Evolutionary conservation across 2,797 vertebrate species (phyloP), one percentile per base, ranked within the genome.

Genomic region (Schizopygopsis pylzovi): DNA sequence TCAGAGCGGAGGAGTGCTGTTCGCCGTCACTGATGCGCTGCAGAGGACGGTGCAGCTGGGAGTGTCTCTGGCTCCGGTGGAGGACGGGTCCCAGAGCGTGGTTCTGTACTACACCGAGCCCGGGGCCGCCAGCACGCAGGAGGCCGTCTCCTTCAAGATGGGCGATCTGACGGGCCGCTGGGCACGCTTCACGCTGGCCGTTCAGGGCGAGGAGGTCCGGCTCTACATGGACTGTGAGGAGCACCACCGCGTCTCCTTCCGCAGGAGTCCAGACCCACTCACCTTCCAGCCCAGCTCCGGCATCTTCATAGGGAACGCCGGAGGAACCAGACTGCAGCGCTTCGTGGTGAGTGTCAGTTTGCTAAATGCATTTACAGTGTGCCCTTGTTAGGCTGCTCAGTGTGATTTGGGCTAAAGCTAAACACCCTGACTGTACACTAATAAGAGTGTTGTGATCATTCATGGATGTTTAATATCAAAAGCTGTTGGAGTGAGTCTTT

Each of bases 151-250:
- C 0, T 99, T 99, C 88, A 96, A 95, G 65, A 96, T 99, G 92
- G 96, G 95, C 0, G 95, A 97, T 90, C 95, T 98, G 94, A 98
- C 97, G 3, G 96, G 96, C 68, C 94, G 92, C 82, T 99, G 98
- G 98, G 97, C 94, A 1, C 95, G 93, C 63, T 98, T 99, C 84
- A 96, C 96, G 0, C 90, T 99, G 90, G 93, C 94, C 0, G 91
- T 98, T 1, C 95, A 97, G 91, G 97, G 93, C 0, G 89, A 96
- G 6, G 92, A 97, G 90, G 94, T 97, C 83, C 94, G 94, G 86
- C 96, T 99, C 81, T 96, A 96, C 87, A 91, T 98, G 96, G 97
- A 98, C 91, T 99, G 98, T 47, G 97, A 99, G 91, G 97, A 98
- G 70, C 95, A 97, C 81, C 94, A 97, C 87, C 94, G 92, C 0